phyloP scores from a whole-genome alignment of 1,140 invertebrate species.

The Penaeus japonicus region DNA sequence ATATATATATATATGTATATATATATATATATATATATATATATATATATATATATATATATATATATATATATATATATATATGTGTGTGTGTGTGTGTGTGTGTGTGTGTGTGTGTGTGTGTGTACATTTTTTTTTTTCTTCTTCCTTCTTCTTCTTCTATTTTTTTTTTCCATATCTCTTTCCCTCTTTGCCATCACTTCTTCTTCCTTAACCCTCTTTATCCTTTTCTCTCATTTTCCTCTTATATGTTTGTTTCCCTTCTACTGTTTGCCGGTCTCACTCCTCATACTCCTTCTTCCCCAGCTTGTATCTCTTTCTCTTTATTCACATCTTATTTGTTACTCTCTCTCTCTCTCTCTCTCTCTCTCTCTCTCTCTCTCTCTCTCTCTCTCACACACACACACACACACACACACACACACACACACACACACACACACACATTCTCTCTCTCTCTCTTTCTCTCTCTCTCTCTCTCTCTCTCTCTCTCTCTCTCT shows the following conservation, averaged over 20 bases:
- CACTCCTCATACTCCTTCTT: not conserved
- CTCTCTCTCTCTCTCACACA: not conserved
- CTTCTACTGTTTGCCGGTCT: not conserved
- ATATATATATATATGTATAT: not conserved
- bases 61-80: not conserved
- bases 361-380: not conserved
- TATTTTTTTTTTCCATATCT: not conserved
- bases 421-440: too few relatives aligned
- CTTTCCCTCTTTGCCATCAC: not conserved
- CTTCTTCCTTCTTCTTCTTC: not conserved
- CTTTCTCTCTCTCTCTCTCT: not conserved
- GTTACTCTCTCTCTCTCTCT: not conserved
- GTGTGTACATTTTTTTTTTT: not conserved
- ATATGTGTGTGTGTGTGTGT: not conserved
- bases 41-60: conserved; percentile 13
- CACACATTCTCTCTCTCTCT: not conserved
- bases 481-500: not conserved
- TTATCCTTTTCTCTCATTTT: not conserved
- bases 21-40: conserved; percentile 1
- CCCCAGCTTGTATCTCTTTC: too few relatives aligned
- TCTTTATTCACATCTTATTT: not conserved
- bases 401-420: too few relatives aligned
- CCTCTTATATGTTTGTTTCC: not conserved
- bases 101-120: not conserved
- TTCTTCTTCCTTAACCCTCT: not conserved